A percentile compares a stretch with the other conserved stretches of the same genome.
Conservation (phyloP, 2,888 invertebrate species). For the Tinea trinotella region DNA sequence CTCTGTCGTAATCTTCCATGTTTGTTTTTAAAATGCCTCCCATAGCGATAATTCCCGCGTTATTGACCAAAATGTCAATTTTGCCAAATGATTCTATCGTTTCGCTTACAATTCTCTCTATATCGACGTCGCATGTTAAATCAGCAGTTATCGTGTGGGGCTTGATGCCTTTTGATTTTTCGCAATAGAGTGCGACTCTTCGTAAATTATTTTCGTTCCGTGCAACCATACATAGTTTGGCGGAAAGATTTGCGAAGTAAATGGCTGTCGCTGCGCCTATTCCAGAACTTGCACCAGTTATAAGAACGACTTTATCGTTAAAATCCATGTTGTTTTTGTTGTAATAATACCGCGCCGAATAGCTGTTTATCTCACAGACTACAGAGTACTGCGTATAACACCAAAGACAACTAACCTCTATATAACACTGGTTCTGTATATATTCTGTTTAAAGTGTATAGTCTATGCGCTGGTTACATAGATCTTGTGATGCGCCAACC, state of each 20-base stretch:
- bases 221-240: slow-evolving; percentile 75
- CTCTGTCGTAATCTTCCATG: slow-evolving; percentile 85
- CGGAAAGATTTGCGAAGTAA: slow-evolving; percentile 76
- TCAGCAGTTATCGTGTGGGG: slow-evolving; percentile 75
- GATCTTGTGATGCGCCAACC: no score
- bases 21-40: slow-evolving; percentile 87
- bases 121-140: slow-evolving; percentile 77
- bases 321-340: no score
- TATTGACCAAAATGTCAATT: slow-evolving; percentile 86
- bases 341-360: background rate
- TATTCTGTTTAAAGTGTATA: no score
- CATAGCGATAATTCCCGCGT: slow-evolving; percentile 84
- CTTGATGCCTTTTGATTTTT: slow-evolving; percentile 67
- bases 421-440: no score
- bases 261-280: slow-evolving; percentile 81
- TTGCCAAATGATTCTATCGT: slow-evolving; percentile 79
- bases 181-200: slow-evolving; percentile 57
- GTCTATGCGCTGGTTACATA: background rate
- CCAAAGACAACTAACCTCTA: no score
- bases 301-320: slow-evolving; percentile 73
- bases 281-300: slow-evolving; percentile 82
- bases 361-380: no score
- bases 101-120: slow-evolving; percentile 75
- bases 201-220: slow-evolving; percentile 49
- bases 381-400: background rate